Base-by-base conservation (phyloP, 37 sponge, comb jelly and placozoan genomes). In the Geodia barretti region DNA sequence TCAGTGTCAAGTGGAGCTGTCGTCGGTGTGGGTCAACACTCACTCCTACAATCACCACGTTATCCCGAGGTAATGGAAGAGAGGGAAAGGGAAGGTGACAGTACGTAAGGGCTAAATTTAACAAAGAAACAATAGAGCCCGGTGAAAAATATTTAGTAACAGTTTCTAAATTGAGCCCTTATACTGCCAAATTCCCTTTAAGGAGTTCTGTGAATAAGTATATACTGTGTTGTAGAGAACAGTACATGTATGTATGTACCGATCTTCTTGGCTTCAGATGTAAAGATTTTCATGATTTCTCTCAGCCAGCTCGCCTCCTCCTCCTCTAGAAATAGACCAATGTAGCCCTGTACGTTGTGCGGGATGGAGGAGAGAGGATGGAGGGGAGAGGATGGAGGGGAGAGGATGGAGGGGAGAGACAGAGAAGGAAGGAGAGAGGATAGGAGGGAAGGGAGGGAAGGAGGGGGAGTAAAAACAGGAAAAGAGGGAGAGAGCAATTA, bases 251-350 rank as follows among this genome's bases (percentile, higher is more conserved):
- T 25, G 3, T 33, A 60, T 47, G 2, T 33, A 88, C 78, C 84
- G 24, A 30, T 25, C 38, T 30, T 84, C 75, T 54, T 82, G 54
- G 34, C 76, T 54, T 89, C 96, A 30, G 23, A 30, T 30, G 87
- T 78, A 85, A 87, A 90, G 47, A 41, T 64, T 30, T 66, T 70
- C 72, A 80, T 79, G 26, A 92, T 39, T n/a, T 86, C 82, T 64
- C 88, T 73, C 73, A 95, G 83, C 96, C 96, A 95, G 0, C 70
- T 42, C 7, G 93, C 85, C 0, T 79, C 73, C 33, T 94, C 88
- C 4, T 95, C 93, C 73, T 95, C 96, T 28, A 95, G 58, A 33
- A 95, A 92, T 60, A 95, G 86, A 0, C 96, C 96, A 34, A 95
- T 89, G 75, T 95, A 95, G 79, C 87, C 69, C 72, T 47, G 14